Conservation (phyloP, 2,113 vertebrate species). For the Bujurquina vittata region DNA sequence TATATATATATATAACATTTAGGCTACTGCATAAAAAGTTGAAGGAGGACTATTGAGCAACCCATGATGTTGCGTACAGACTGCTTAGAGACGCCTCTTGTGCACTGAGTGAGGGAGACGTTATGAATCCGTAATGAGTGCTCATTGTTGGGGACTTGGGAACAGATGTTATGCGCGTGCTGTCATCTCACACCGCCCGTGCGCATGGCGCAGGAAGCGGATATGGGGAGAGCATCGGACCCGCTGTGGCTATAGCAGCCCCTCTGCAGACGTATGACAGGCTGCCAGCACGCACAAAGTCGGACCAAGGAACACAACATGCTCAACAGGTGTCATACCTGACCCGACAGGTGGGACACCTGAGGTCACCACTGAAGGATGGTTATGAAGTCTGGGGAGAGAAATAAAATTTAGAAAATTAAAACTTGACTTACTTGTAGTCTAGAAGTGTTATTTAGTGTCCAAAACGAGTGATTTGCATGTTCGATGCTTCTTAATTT, state of each 20-base stretch:
- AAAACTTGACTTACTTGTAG: background rate
- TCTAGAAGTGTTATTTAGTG: background rate
- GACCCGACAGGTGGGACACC: slow-evolving; percentile 73
- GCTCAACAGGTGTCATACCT: slow-evolving; percentile 77
- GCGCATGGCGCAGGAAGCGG: background rate
- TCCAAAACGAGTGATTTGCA: background rate
- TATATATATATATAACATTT: background rate
- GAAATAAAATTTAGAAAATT: background rate
- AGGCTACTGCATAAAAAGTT: background rate
- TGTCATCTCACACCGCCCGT: slow-evolving; percentile 74
- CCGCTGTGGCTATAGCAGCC: slow-evolving; percentile 1
- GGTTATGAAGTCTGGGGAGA: background rate
- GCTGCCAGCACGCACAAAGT: slow-evolving; percentile 21
- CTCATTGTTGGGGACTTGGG: slow-evolving; percentile 77
- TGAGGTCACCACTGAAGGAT: slow-evolving; percentile 18
- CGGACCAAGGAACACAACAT: background rate
- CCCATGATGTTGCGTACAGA: background rate
- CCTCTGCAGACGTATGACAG: slow-evolving; percentile 28
- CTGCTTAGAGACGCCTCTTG: slow-evolving; percentile 25
- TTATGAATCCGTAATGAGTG: slow-evolving; percentile 85
- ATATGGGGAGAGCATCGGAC: slow-evolving; percentile 23
- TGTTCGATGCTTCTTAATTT: background rate
- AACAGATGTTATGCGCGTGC: slow-evolving; percentile 83
- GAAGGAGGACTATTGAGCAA: background rate
- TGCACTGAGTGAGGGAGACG: slow-evolving; percentile 61